Evolutionary conservation across 2,888 invertebrate genomes (phyloP).

Genomic region (Sphaerolaimus hirsutus): DNA sequence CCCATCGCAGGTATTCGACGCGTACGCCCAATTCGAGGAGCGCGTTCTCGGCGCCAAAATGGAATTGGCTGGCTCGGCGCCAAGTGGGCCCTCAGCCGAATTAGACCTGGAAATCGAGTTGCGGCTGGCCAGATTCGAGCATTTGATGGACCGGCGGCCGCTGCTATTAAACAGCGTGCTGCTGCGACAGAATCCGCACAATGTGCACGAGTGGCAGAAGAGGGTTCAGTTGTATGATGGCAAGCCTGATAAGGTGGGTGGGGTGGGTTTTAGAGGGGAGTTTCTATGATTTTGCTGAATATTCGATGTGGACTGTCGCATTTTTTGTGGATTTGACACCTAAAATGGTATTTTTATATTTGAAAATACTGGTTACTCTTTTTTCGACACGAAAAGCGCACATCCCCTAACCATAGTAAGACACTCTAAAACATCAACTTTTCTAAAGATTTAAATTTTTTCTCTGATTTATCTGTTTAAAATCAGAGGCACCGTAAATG

Average conservation of each 20-base stretch:
- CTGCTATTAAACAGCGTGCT: slow-evolving; percentile 79
- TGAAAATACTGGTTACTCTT: too few species aligned
- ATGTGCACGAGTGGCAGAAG: slow-evolving; percentile 96
- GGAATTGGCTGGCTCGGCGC: slow-evolving; percentile 38
- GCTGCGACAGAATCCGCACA: slow-evolving; percentile 90
- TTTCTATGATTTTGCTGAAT: background rate
- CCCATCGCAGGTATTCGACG: slow-evolving; percentile 89
- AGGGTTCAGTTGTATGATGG: slow-evolving; percentile 77
- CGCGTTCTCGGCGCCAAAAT: slow-evolving; percentile 68
- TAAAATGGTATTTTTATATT: background rate
- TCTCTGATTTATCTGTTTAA: too few species aligned
- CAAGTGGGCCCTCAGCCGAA: background rate
- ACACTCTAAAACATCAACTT: too few species aligned
- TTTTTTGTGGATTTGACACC: background rate
- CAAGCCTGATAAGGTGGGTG: slow-evolving; percentile 9
- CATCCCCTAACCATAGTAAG: too few species aligned
- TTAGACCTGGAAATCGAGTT: slow-evolving; percentile 19
- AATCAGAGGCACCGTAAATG: too few species aligned
- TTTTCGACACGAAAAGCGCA: too few species aligned
- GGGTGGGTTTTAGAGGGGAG: background rate
- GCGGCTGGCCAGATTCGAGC: slow-evolving; percentile 64
- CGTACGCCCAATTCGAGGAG: slow-evolving; percentile 95
- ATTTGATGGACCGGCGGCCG: slow-evolving; percentile 76
- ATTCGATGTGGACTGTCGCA: background rate
- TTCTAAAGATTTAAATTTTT: too few species aligned